Base-by-base conservation (phyloP, 2,113 vertebrate genomes). In the Edolisoma coerulescens region DNA sequence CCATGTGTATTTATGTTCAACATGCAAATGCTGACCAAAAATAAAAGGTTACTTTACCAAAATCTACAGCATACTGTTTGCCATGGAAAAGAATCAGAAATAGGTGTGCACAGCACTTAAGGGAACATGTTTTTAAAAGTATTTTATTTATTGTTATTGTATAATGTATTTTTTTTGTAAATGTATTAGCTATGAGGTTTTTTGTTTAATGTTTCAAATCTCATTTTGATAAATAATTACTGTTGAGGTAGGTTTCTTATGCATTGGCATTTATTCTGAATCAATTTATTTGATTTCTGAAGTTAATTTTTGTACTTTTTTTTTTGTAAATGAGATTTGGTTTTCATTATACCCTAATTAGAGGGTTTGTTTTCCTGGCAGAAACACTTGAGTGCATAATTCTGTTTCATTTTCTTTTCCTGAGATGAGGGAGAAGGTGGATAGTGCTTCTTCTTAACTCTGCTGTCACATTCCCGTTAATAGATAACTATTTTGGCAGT, bases 71-170 rank as follows among this genome's bases (percentile, higher is more conserved):
- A 90, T 94, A 93, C 59, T 96, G 9, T 95, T 98, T 97, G 98
- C 94, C 95, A 89, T 97, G 96, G 90, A 84, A 96, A 96, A 96
- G n/a, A 80, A 83, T 96, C 94, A 96, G 84, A 96, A 96, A 91
- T 70, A 68, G 80, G 84, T 95, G 82, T 97, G 76, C 71, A 90
- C 21, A 95, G 96, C 97, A 98, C 98, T 98, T 98, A 95, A 97
- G 97, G 97, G 96, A 97, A 95, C 92, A 32, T 88, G 85, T 88
- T 96, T 96, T 86, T 50, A 9, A 87, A 87, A 52, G 67, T 20
- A 53, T 93, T 84, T 97, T 98, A 98, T 98, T 98, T 98, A 98
- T 98, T 98, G 88, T 97, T 96, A 33, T 14, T 97, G 96, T 96
- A 91, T 93, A 97, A 91, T 87, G 83, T 39, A 15, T 78, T 91